Base-by-base conservation (phyloP, 2,888 invertebrate species). In the Exephanes ischioxanthus region DNA sequence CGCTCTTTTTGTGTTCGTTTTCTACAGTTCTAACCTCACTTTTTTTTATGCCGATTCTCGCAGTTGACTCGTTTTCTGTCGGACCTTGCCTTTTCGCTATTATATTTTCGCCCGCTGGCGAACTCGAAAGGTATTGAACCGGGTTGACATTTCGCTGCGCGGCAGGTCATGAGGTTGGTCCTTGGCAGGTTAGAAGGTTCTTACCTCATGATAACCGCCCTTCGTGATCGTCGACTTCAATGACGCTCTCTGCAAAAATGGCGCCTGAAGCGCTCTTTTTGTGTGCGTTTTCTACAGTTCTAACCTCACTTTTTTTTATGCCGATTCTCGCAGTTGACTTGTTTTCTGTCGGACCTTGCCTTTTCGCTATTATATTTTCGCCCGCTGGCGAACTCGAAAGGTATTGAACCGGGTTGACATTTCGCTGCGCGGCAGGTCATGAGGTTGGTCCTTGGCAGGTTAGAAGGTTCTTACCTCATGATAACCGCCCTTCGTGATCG, bases 321-420 rank as follows among this genome's bases (percentile, higher is more conserved):
- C n/a, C n/a, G n/a, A n/a, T n/a, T n/a, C n/a, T n/a, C n/a, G n/a
- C n/a, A n/a, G n/a, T n/a, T n/a, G n/a, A n/a, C n/a, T n/a, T n/a
- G n/a, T n/a, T n/a, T n/a, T n/a, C n/a, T n/a, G n/a, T n/a, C n/a
- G n/a, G n/a, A n/a, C n/a, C n/a, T n/a, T n/a, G n/a, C n/a, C n/a
- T n/a, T n/a, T n/a, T 71, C 75, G 78, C 86, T 84, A 84, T 80
- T 51, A 84, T 86, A 84, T 82, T 84, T 84, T 61, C 41, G 78
- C 41, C 75, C 33, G 78, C 58, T 75, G 58, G 66, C 33, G 48
- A 63, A 53, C 73, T 81, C 71, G 70, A 75, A 83, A 80, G 77
- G 73, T 71, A 83, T 86, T 73, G 83, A 77, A 77, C 76, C 30
- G 72, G 73, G 41, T 68, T 37, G 72, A 75, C 78, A 75, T 85